Percentiles rank a stretch among this genome's conserved stretches.
Conservation (phyloP, 2,113 vertebrate species). For the Ophiodon elongatus region DNA sequence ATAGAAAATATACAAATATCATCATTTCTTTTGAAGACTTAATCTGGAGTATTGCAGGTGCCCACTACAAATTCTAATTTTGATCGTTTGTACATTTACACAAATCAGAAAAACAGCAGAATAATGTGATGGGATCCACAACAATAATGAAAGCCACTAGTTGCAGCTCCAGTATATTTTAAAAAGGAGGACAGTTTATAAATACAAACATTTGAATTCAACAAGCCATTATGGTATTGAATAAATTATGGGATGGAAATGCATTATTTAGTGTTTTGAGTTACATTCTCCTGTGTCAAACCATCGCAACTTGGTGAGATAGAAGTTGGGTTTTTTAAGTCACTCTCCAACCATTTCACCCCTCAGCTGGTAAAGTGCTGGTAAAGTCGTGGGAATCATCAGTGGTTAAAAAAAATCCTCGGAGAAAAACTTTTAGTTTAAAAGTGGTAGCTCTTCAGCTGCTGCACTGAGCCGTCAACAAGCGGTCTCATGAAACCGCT, state of each 20-base stretch:
- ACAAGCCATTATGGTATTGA: neutral
- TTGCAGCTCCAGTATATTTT: neutral
- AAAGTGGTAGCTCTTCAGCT: neutral
- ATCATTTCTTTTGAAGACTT: neutral
- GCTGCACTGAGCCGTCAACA: constrained; percentile 17
- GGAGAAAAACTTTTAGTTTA: constrained; percentile 32
- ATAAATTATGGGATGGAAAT: constrained; percentile 22
- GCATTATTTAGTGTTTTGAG: constrained; percentile 10
- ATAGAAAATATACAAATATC: constrained; percentile 1
- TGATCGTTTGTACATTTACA: neutral
- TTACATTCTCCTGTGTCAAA: neutral
- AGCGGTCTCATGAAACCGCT: constrained; percentile 10
- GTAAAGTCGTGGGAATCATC: neutral
- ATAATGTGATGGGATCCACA: no score
- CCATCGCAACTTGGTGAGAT: neutral
- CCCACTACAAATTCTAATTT: neutral
- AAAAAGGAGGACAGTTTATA: neutral
- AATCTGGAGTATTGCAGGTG: neutral
- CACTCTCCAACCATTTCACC: neutral
- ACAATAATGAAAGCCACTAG: neutral
- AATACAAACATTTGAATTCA: neutral
- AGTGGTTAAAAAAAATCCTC: constrained; percentile 2
- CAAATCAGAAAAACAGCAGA: neutral
- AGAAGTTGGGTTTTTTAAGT: neutral
- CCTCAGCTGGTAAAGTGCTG: constrained; percentile 1